Evolutionary conservation across 2,113 vertebrate genomes (phyloP).

Genomic region (Pituophis catenifer): DNA sequence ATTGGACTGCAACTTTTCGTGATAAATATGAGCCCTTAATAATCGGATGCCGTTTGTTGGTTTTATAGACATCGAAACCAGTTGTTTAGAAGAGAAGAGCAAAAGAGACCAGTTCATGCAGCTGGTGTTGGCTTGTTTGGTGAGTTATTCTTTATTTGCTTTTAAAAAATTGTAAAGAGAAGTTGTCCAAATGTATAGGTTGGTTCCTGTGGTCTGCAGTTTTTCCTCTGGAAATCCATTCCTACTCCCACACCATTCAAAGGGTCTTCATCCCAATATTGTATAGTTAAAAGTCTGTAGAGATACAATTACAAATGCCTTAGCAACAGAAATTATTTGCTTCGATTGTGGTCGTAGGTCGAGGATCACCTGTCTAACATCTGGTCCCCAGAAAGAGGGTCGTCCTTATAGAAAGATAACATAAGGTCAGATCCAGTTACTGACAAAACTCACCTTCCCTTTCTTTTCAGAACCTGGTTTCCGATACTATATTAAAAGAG

Average conservation of each 20-base stretch:
- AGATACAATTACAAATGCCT: too few species aligned
- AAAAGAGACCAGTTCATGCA: conserved; percentile 96
- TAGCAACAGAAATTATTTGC: too few species aligned
- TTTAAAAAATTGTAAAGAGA: neutral
- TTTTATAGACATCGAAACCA: conserved; percentile 91
- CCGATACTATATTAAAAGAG: conserved; percentile 93
- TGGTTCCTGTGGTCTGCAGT: too few species aligned
- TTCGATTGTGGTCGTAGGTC: too few species aligned
- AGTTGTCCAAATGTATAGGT: neutral
- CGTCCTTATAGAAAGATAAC: conserved; percentile 27
- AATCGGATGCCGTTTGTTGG: conserved; percentile 2
- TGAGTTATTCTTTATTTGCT: conserved; percentile 68
- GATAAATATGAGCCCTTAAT: neutral
- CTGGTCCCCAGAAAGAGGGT: neutral
- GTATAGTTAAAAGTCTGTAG: too few species aligned
- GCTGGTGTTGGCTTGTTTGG: conserved; percentile 94
- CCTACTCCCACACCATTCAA: too few species aligned
- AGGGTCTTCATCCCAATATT: too few species aligned
- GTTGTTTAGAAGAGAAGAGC: conserved; percentile 94
- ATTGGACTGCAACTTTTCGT: neutral
- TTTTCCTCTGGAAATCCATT: too few species aligned
- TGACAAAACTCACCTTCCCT: conserved; percentile 31
- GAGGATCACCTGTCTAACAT: neutral
- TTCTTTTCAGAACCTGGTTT: conserved; percentile 83
- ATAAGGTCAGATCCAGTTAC: neutral